phyloP scores from a whole-genome alignment of 2,113 vertebrate species.

The Pan paniscus region DNA sequence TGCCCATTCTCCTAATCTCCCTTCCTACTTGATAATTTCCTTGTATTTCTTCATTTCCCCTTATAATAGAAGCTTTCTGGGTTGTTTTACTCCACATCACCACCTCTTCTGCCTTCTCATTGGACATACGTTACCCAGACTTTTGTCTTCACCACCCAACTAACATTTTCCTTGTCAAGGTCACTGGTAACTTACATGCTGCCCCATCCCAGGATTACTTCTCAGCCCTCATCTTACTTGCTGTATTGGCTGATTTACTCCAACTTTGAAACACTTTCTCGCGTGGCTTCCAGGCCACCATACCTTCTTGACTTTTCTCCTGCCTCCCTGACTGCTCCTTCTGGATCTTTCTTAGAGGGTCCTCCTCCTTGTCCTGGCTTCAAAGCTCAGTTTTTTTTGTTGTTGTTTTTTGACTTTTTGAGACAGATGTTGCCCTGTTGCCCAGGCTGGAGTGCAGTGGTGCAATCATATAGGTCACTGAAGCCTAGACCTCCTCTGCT shows the following conservation, averaged over 20 bases:
- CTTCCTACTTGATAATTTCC: not conserved
- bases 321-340: not conserved
- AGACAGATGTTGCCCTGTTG: too few relatives aligned
- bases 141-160: not conserved
- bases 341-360: not conserved
- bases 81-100: not conserved
- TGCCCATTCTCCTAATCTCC: not conserved
- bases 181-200: not conserved
- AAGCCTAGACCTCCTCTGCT: too few relatives aligned
- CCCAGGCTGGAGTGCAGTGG: too few relatives aligned
- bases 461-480: too few relatives aligned
- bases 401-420: too few relatives aligned
- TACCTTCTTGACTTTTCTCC: not conserved
- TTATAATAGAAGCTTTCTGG: not conserved
- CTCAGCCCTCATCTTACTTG: not conserved
- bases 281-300: not conserved
- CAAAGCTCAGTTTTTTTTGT: not conserved
- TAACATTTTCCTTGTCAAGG: not conserved
- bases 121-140: not conserved
- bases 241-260: not conserved
- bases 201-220: not conserved
- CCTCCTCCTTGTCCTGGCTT: not conserved
- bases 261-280: not conserved
- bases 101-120: not conserved
- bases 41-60: not conserved